Conservation (phyloP, 2,113 vertebrate genomes). For the Scomber colias region DNA sequence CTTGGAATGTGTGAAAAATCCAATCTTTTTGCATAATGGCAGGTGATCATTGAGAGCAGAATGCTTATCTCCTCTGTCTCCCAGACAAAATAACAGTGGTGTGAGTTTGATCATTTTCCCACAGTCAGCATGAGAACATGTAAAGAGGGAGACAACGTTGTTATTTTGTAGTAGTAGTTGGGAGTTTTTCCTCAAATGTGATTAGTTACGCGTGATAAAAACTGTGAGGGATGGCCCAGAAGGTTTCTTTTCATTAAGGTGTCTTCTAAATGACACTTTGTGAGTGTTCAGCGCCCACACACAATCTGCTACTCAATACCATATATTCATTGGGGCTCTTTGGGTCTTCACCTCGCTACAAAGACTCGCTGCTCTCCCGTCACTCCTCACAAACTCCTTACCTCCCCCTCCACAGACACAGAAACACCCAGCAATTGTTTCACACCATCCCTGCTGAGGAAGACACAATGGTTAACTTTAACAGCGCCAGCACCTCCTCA, state of each 20-base stretch:
- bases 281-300: slow-evolving; percentile 42
- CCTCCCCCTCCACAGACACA: slow-evolving; percentile 13
- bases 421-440: slow-evolving; percentile 45
- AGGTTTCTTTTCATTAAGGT: slow-evolving; percentile 16
- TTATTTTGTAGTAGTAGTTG: not conserved
- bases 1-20: slow-evolving; percentile 20
- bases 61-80: not conserved
- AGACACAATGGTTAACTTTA: slow-evolving; percentile 79
- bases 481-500: slow-evolving; percentile 71
- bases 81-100: not conserved
- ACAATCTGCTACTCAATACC: slow-evolving; percentile 64
- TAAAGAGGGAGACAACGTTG: not conserved
- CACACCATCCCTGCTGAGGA: slow-evolving; percentile 44
- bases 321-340: slow-evolving; percentile 70
- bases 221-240: not conserved
- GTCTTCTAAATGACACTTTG: slow-evolving; percentile 2
- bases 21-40: slow-evolving; percentile 5
- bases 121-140: not conserved
- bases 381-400: slow-evolving; percentile 23
- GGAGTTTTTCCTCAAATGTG: not conserved
- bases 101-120: not conserved
- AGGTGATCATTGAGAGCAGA: slow-evolving; percentile 9
- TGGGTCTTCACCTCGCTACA: slow-evolving; percentile 34
- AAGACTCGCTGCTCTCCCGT: slow-evolving; percentile 40
- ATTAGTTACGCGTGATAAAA: not conserved